A percentile compares a stretch with the other conserved stretches of the same genome.
Conservation (phyloP, 2,888 invertebrate species). For the Himalopsyche tibetana region DNA sequence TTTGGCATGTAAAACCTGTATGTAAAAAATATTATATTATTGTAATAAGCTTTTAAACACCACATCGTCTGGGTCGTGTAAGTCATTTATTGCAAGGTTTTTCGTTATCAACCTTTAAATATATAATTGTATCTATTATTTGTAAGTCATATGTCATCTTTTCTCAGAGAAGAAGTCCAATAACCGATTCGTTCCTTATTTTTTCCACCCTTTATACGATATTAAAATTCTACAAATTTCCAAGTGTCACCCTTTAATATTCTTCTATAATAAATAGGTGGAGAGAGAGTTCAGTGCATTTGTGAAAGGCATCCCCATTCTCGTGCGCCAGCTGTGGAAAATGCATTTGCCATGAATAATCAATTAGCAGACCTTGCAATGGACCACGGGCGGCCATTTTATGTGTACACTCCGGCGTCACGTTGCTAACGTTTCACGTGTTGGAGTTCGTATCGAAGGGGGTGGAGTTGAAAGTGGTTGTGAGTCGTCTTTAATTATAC, state of each 20-base stretch:
- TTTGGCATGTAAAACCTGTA: no score
- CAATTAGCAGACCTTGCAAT: constrained; percentile 27
- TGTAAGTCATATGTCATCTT: no score
- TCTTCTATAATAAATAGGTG: background rate
- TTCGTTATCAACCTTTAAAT: no score
- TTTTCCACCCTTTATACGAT: background rate
- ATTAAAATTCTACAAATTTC: background rate
- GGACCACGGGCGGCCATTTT: constrained; percentile 12
- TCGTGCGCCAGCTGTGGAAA: constrained; percentile 1
- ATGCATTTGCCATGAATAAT: constrained; percentile 30
- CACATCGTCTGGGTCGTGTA: no score
- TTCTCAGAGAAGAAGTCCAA: no score
- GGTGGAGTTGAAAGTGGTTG: background rate
- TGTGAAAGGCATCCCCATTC: constrained; percentile 1
- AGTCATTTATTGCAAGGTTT: no score
- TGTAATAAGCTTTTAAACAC: no score
- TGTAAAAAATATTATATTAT: no score
- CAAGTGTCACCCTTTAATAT: background rate
- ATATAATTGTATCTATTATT: no score
- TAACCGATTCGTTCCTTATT: no score
- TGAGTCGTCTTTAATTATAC: no score
- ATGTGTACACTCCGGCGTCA: background rate
- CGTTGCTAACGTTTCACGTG: constrained; percentile 20
- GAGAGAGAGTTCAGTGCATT: background rate
- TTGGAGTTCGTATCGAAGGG: background rate